Percentiles rank a stretch among this genome's conserved stretches.
Evolutionary conservation across 2,113 vertebrate species (phyloP).

Genomic region (human (Homo sapiens)): DNA sequence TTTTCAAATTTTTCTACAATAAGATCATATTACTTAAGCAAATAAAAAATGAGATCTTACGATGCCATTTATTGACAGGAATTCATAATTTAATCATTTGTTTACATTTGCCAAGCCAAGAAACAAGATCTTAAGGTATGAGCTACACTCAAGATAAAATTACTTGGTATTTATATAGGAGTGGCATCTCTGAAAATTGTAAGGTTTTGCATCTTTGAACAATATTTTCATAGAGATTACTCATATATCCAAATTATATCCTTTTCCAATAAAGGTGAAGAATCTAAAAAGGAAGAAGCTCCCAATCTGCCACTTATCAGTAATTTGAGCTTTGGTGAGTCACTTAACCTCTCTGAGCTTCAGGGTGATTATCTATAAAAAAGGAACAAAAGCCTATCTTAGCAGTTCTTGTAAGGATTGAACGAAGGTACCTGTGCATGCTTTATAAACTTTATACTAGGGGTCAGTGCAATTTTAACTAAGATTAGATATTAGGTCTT

Average conservation of each 20-base stretch:
- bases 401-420: neutral
- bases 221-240: conserved; percentile 20
- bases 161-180: neutral
- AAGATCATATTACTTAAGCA: neutral
- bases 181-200: neutral
- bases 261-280: neutral
- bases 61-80: neutral
- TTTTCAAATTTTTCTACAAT: conserved; percentile 30
- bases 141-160: neutral
- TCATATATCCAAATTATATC: neutral
- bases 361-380: neutral
- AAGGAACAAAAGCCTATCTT: neutral
- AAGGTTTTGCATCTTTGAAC: neutral
- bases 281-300: neutral
- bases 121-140: neutral
- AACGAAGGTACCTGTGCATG: neutral
- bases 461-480: neutral
- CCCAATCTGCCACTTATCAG: neutral
- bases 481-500: neutral
- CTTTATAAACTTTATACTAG: neutral
- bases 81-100: neutral
- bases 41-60: neutral
- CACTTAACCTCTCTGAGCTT: neutral
- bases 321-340: neutral
- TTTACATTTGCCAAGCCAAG: neutral